Evolutionary conservation across 2,797 vertebrate species (phyloP), one percentile per base, ranked within the genome.

Genomic region (Aulostomus chinensis): DNA sequence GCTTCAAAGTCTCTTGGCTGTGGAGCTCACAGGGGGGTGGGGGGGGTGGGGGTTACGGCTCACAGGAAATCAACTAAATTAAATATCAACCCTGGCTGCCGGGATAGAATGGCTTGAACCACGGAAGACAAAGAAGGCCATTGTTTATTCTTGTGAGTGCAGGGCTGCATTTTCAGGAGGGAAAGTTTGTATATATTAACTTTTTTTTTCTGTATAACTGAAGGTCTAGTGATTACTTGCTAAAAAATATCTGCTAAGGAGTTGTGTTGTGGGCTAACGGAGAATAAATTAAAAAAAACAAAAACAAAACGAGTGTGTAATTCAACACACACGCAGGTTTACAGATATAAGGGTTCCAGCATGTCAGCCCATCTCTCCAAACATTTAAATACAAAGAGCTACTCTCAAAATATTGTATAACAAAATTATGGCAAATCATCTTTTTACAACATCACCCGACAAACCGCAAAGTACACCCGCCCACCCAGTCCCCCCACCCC

Each of bases 371-470:
- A 31, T 76, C 73, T 84, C 81, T 82, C 71, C 59, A 78, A 86
- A 87, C 80, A 90, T 72, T 86, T 87, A 86, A 91, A 90, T 90
- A 91, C 85, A 88, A 88, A 89, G 80, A 87, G 76, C 85, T 89
- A 88, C 81, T 87, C 76, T 87, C 74, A 81, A 78, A 88, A 89
- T 84, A 84, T 84, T 60, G 78, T 76, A 73, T 83, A 85, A 87
- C 81, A 90, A 82, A 90, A 83, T 80, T 83, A 87, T 89, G 86
- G 87, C 81, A 89, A 86, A 81, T 83, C 70, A 85, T 84, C 67
- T 73, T 83, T 83, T 72, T 78, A 79, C 65, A 80, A 70, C 68
- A 80, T 74, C 73, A 73, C 79, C 76, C 30, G 66, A 86, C 71
- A 76, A 84, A 83, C 81, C 66, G 84, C 73, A 69, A 62, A 49